Conservation (phyloP, 2,888 invertebrate species). For the Agrenia bidenticulata region DNA sequence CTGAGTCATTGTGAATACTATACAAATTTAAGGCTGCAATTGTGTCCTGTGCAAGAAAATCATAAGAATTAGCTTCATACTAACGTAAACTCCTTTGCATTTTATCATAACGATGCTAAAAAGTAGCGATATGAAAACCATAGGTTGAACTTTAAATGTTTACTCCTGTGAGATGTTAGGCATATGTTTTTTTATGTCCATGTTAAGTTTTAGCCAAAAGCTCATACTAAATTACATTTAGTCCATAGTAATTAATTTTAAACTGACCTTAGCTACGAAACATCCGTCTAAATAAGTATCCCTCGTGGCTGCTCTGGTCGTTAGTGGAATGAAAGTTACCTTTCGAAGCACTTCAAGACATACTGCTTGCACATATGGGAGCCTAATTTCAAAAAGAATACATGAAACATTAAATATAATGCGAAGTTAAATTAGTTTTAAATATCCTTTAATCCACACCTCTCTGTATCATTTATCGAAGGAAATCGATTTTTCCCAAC, state of each 20-base stretch:
- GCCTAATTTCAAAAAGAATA: slow-evolving; percentile 13
- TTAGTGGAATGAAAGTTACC: slow-evolving; percentile 45
- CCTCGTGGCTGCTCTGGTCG: slow-evolving; percentile 40
- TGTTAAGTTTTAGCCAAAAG: no score
- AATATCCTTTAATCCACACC: slow-evolving; percentile 19
- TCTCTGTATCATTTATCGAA: slow-evolving; percentile 45
- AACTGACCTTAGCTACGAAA: slow-evolving; percentile 40
- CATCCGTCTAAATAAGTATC: slow-evolving; percentile 40
- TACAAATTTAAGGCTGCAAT: slow-evolving; percentile 40
- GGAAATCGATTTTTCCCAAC: slow-evolving; percentile 35
- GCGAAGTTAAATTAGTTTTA: not conserved
- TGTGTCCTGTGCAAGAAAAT: slow-evolving; percentile 26
- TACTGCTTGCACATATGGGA: slow-evolving; percentile 48
- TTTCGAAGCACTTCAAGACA: slow-evolving; percentile 45
- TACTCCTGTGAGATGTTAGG: no score
- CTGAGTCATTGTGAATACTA: slow-evolving; percentile 39
- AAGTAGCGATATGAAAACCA: no score
- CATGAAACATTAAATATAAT: not conserved
- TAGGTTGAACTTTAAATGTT: no score
- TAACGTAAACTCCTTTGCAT: no score
- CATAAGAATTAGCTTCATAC: not conserved
- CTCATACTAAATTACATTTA: no score
- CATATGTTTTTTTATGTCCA: no score
- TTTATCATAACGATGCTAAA: no score
- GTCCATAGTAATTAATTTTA: slow-evolving; percentile 5